Evolutionary conservation across 2,797 vertebrate genomes (phyloP).

Genomic region (Iguana delicatissima): DNA sequence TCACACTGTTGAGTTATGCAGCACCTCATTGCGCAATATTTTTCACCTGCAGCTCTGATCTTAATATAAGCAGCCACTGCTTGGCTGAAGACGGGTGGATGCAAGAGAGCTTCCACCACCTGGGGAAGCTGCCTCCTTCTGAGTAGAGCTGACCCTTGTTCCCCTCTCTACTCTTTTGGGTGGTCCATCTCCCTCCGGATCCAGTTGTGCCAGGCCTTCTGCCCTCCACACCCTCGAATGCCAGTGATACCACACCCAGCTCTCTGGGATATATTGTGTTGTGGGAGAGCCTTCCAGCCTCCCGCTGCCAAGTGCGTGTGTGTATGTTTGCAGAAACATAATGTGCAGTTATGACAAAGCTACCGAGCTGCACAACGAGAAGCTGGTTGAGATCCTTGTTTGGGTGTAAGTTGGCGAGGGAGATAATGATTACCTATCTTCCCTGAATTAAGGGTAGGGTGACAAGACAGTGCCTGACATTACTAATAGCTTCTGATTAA

Average conservation of each 20-base stretch:
- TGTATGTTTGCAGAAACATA: slow-evolving; percentile 17
- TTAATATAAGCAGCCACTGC: too few relatives aligned
- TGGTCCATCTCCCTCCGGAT: background rate
- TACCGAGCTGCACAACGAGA: slow-evolving; percentile 45
- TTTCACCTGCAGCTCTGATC: too few relatives aligned
- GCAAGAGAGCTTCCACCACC: too few relatives aligned
- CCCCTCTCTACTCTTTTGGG: too few relatives aligned
- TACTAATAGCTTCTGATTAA: slow-evolving; percentile 74
- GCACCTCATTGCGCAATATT: too few relatives aligned
- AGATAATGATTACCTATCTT: slow-evolving; percentile 68
- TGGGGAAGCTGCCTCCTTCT: too few relatives aligned
- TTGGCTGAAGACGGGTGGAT: too few relatives aligned
- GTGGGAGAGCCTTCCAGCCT: background rate
- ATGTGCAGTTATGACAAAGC: slow-evolving; percentile 50
- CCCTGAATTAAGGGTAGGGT: slow-evolving; percentile 56
- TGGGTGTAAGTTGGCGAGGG: slow-evolving; percentile 23
- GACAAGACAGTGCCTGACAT: slow-evolving; percentile 58
- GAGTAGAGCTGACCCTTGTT: too few relatives aligned
- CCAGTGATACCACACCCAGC: too few relatives aligned
- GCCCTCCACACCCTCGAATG: background rate
- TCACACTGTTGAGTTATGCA: too few relatives aligned
- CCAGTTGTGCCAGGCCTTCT: background rate
- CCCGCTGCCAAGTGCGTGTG: slow-evolving; percentile 63
- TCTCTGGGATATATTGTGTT: background rate
- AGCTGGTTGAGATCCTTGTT: slow-evolving; percentile 35